Percentiles rank a stretch among this genome's conserved stretches.
Evolutionary conservation across 2,113 vertebrate genomes (phyloP).

Genomic region (Cavia porcellus): DNA sequence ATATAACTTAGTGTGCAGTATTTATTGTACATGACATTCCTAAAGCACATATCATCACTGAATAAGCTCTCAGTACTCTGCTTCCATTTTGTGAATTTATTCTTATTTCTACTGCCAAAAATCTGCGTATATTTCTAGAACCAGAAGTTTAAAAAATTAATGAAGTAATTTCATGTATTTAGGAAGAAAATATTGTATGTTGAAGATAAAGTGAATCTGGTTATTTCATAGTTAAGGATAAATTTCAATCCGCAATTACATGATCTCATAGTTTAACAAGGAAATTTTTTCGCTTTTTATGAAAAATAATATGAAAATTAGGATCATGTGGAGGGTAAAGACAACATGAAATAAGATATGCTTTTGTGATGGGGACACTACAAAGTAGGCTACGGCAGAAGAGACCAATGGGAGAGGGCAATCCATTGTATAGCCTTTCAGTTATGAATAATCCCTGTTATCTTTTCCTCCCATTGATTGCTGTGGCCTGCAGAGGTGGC

Average conservation of each 20-base stretch:
- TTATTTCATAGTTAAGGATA: background rate
- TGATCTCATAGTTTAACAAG: background rate
- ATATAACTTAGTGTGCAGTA: background rate
- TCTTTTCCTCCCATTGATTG: background rate
- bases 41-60: background rate
- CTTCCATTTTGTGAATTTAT: background rate
- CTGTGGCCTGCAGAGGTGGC: background rate
- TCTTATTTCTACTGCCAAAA: background rate
- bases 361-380: accelerated
- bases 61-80: background rate
- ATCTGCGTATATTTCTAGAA: background rate
- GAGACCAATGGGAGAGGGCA: background rate
- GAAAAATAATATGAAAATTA: background rate
- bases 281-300: background rate
- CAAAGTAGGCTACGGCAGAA: background rate
- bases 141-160: background rate
- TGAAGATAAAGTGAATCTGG: background rate
- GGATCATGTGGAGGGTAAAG: background rate
- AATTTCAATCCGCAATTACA: background rate
- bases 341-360: background rate
- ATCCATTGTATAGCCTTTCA: background rate
- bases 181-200: background rate
- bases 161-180: background rate
- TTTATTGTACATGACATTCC: background rate
- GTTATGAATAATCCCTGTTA: background rate